These are phyloP conservation scores for Apamea monoglypha DNA, from an alignment of 2,888 invertebrate genomes.

Conservation along the genomic window DNA sequence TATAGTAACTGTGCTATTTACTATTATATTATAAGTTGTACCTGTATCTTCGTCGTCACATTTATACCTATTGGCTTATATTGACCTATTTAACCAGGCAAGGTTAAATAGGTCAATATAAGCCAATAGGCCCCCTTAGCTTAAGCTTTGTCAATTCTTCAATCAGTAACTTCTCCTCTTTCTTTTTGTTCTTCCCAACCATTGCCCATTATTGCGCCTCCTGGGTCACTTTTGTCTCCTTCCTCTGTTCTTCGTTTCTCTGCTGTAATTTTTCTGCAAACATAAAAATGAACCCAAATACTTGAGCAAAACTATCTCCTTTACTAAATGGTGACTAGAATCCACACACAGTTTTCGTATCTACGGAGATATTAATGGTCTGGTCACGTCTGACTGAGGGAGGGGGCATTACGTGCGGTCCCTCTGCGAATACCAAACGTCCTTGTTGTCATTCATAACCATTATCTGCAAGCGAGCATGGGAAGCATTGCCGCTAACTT, in stretches of 20 bases:
- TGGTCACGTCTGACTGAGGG: constrained; percentile 49
- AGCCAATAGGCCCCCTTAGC: no score
- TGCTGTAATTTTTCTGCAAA: neutral
- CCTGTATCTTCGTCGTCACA: neutral
- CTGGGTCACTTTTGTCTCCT: neutral
- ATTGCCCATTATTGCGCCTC: neutral
- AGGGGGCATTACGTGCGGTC: constrained; percentile 47
- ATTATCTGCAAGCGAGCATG: constrained; percentile 54
- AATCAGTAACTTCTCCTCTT: neutral
- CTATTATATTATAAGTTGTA: constrained; percentile 9
- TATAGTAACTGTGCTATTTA: constrained; percentile 24
- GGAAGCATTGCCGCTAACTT: constrained; percentile 37
- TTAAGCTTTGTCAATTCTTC: neutral
- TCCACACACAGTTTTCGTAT: constrained; percentile 24
- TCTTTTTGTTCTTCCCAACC: neutral
- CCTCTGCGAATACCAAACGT: constrained; percentile 53
- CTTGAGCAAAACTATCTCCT: constrained; percentile 2
- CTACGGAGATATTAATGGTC: constrained; percentile 42
- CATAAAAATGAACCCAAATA: neutral
- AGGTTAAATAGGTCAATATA: no score
- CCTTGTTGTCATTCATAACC: constrained; percentile 64
- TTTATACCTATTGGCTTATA: neutral
- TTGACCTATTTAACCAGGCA: neutral
- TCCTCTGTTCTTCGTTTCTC: neutral
- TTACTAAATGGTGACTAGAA: constrained; percentile 15